phyloP scores from a whole-genome alignment of 1,140 invertebrate genomes.

The Drosophila tropicalis region DNA sequence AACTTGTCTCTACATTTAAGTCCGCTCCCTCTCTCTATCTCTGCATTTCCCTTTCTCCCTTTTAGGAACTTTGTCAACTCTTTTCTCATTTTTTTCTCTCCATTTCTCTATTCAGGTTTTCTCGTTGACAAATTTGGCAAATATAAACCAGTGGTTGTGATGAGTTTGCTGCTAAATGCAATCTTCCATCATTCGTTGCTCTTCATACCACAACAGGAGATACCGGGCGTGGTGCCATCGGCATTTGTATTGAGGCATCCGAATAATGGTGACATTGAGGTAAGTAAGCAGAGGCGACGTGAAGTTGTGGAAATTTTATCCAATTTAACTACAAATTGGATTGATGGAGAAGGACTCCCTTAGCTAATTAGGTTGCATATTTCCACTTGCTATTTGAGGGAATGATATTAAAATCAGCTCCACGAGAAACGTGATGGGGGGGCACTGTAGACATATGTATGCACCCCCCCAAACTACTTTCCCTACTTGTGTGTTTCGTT shows the following conservation, averaged over 20 bases:
- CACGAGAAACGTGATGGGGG: neutral
- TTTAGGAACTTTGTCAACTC: no score
- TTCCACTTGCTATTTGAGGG: slow-evolving; percentile 16
- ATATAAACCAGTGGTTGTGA: slow-evolving; percentile 91
- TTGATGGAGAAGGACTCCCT: slow-evolving; percentile 1
- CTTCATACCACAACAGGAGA: slow-evolving; percentile 89
- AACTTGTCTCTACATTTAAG: neutral
- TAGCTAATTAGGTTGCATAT: slow-evolving; percentile 18
- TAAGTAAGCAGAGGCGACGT: slow-evolving; percentile 65
- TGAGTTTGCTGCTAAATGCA: slow-evolving; percentile 88
- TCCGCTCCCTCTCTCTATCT: neutral
- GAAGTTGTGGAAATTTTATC: neutral
- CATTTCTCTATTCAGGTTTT: slow-evolving; percentile 85
- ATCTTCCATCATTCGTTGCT: slow-evolving; percentile 89
- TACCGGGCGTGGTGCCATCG: slow-evolving; percentile 87
- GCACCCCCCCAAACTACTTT: neutral
- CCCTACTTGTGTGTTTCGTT: slow-evolving; percentile 12
- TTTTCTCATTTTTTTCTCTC: slow-evolving; percentile 8
- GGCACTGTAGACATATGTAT: neutral
- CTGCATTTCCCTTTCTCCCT: slow-evolving; percentile 8
- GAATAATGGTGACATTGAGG: slow-evolving; percentile 87
- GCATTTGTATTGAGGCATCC: slow-evolving; percentile 89
- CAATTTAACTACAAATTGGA: slow-evolving; percentile 28
- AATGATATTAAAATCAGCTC: neutral
- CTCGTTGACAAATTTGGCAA: slow-evolving; percentile 92